Evolutionary conservation across 2,797 vertebrate genomes (phyloP).

Genomic region (Sternotherus odoratus): DNA sequence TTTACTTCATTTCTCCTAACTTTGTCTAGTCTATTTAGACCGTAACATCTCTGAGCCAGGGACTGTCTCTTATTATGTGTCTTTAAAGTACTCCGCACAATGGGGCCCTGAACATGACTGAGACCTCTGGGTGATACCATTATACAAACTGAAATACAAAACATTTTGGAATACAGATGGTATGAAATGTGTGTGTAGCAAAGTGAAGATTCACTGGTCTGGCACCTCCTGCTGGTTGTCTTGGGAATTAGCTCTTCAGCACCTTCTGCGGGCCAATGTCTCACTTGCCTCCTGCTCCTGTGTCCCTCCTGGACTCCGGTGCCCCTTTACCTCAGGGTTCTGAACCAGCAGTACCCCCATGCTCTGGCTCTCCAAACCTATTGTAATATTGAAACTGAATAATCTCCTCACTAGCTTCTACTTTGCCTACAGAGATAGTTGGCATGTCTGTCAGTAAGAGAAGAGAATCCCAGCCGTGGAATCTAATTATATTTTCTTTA

Average conservation of each 20-base stretch:
- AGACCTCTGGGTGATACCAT: background rate
- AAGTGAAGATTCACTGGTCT: no score
- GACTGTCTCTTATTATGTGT: background rate
- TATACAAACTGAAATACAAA: background rate
- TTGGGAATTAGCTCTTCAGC: no score
- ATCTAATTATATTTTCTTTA: conserved; percentile 30
- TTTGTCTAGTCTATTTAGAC: conserved; percentile 11
- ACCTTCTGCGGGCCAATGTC: no score
- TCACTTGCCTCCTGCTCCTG: no score
- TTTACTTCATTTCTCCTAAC: background rate
- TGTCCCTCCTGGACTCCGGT: no score
- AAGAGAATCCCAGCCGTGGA: conserved; percentile 2
- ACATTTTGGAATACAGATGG: background rate
- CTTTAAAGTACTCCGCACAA: background rate
- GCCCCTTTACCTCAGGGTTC: no score
- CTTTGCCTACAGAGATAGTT: background rate
- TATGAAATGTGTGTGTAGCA: background rate
- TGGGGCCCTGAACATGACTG: background rate
- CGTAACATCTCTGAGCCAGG: background rate
- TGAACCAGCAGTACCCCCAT: no score
- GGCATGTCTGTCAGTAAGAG: background rate
- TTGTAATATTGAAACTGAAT: background rate
- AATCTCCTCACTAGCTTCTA: conserved; percentile 26
- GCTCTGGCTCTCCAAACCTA: background rate
- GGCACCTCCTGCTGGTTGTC: no score